Base-by-base conservation (phyloP, 2,888 invertebrate species). In the Hirtodrosophila alboralis region DNA sequence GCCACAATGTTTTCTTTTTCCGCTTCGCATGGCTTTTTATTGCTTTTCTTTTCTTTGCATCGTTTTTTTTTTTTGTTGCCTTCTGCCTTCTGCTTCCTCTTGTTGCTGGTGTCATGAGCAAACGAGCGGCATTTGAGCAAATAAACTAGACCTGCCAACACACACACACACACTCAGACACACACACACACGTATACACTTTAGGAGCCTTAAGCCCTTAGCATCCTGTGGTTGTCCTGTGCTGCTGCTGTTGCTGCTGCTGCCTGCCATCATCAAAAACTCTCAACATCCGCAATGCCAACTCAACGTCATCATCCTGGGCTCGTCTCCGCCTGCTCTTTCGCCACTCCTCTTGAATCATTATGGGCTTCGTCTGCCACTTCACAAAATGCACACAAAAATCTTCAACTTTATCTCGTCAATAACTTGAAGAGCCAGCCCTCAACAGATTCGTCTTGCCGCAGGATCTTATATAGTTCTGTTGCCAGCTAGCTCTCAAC, bases 361-460 rank as follows among this genome's bases (percentile, higher is more conserved):
- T 78, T 72, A 77, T 83, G 84, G 76, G 61, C 61, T 76, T 73
- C 63, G 65, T 62, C 80, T 63, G 79, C 66, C 79, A 84, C 79
- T 80, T 80, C 83, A 84, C 77, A 84, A 80, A 81, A 81, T 81
- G 85, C 79, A 84, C 79, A 80, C 78, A 84, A 79, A 75, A 78
- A 83, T 85, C 80, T 79, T 81, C 85, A 81, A 81, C 84, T 85
- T 85, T 81, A 81, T 81, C 85, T 83, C 85, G 80, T 81, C 80
- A 81, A 81, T 81, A 81, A 85, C 83, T 79, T 85, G 71, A 81
- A 69, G 77, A 60, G 61, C 69, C 69, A 60, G 65, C 45, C 40
- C 62, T 72, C 30, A n/a, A n/a, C 47, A 73, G 61, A 23, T 23
- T 23, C 23, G 23, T 2, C 36, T 30, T 21, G 8, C 31, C n/a